Conservation (phyloP, 2,113 vertebrate species). For the Boleophthalmus pectinirostris region DNA sequence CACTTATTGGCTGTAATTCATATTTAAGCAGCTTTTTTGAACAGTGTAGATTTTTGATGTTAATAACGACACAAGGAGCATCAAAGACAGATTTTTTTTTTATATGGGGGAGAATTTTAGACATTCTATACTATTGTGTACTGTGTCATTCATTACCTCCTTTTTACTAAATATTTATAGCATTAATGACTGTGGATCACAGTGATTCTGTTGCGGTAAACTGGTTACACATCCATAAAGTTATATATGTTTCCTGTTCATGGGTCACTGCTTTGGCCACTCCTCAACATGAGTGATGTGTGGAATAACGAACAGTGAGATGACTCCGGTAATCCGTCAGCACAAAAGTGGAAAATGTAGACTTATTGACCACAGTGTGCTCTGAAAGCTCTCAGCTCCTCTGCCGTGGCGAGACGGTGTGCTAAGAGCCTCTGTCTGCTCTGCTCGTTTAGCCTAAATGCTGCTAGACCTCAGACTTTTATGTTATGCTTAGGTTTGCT, state of each 20-base stretch:
- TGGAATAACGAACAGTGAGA: neutral
- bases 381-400: constrained; percentile 21
- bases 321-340: constrained; percentile 1
- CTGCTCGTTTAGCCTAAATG: constrained; percentile 11
- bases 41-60: too few species aligned
- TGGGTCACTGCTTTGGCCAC: neutral
- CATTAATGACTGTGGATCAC: neutral
- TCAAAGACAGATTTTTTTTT: too few species aligned
- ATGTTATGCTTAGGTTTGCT: constrained; percentile 36
- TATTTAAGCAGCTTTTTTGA: too few species aligned
- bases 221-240: neutral
- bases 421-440: constrained; percentile 10
- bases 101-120: too few species aligned
- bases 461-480: constrained; percentile 34
- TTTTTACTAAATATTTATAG: neutral
- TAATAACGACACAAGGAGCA: too few species aligned
- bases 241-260: neutral
- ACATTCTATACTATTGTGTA: too few species aligned
- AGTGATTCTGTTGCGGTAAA: neutral
- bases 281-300: neutral
- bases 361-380: constrained; percentile 26
- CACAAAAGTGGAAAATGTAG: constrained; percentile 14
- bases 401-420: neutral
- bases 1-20: too few species aligned
- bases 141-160: too few species aligned